Conservation (phyloP, 2,888 invertebrate species). For the Drosophila nr. fundita region DNA sequence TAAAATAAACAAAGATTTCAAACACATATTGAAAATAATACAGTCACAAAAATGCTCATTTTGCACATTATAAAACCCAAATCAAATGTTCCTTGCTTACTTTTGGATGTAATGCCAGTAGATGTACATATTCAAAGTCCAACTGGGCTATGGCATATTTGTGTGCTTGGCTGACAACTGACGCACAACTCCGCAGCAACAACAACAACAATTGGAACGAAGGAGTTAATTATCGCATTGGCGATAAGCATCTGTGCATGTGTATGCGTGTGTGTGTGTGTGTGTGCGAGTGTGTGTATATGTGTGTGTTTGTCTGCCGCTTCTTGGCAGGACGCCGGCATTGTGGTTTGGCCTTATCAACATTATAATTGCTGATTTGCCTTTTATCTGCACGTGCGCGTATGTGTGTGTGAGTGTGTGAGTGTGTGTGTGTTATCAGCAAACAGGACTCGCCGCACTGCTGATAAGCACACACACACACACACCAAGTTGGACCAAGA, state of each 20-base stretch:
- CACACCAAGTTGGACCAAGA: slow-evolving; percentile 2
- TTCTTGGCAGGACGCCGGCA: slow-evolving; percentile 59
- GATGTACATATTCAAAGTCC: slow-evolving; percentile 12
- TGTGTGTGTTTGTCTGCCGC: slow-evolving; percentile 18
- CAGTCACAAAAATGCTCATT: background rate
- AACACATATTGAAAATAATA: background rate
- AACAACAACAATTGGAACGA: slow-evolving; percentile 16
- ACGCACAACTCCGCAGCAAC: slow-evolving; percentile 23
- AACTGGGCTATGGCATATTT: slow-evolving; percentile 23
- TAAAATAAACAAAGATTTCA: no score
- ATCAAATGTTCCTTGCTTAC: background rate
- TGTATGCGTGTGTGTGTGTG: slow-evolving; percentile 15
- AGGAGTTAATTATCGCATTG: slow-evolving; percentile 48
- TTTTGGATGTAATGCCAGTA: background rate
- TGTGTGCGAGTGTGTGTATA: background rate
- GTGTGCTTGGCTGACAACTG: slow-evolving; percentile 22
- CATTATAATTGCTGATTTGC: slow-evolving; percentile 52
- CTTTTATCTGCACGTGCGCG: slow-evolving; percentile 45
- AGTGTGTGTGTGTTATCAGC: slow-evolving; percentile 43
- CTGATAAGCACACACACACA: slow-evolving; percentile 48
- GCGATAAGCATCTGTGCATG: slow-evolving; percentile 39
- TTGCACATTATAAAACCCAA: background rate
- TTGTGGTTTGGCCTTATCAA: slow-evolving; percentile 39
- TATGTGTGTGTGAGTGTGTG: background rate
- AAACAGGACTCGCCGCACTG: slow-evolving; percentile 57